Conservation (phyloP, 2,113 vertebrate genomes). For the Ochotona curzoniae region DNA sequence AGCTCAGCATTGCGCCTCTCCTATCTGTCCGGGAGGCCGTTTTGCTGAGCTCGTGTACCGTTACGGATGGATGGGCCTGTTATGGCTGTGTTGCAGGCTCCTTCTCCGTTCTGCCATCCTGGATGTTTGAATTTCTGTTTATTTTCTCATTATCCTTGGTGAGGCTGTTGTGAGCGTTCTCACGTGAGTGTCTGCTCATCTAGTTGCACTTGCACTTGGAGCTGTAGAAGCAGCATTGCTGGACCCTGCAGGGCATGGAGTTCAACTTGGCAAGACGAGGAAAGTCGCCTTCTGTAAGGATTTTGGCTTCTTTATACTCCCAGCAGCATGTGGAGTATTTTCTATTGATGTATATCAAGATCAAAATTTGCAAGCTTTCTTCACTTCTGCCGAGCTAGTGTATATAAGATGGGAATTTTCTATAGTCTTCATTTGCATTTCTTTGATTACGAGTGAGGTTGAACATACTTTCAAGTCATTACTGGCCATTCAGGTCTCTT, state of each 20-base stretch:
- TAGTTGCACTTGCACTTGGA: background rate
- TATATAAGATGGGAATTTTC: constrained; percentile 70
- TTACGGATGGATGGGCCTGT: constrained; percentile 18
- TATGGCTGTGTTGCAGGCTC: background rate
- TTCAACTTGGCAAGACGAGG: background rate
- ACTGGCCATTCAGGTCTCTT: constrained; percentile 74
- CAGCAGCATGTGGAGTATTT: background rate
- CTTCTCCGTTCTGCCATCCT: constrained; percentile 9
- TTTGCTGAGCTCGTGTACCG: background rate
- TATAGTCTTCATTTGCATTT: constrained; percentile 69
- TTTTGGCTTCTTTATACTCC: background rate
- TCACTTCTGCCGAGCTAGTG: constrained; percentile 48
- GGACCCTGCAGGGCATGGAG: background rate
- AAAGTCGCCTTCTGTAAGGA: background rate
- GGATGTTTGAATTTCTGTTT: background rate
- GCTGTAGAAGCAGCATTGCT: background rate
- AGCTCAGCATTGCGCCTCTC: background rate
- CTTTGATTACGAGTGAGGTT: constrained; percentile 76
- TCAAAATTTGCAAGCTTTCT: constrained; percentile 51
- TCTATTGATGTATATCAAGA: background rate
- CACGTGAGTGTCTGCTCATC: background rate
- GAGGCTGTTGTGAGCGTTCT: background rate
- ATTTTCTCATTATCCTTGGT: background rate
- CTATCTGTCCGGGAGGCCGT: background rate
- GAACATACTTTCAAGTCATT: constrained; percentile 69